Conservation (phyloP, 2,797 vertebrate species). For the Petrocephalus schoutedeni region DNA sequence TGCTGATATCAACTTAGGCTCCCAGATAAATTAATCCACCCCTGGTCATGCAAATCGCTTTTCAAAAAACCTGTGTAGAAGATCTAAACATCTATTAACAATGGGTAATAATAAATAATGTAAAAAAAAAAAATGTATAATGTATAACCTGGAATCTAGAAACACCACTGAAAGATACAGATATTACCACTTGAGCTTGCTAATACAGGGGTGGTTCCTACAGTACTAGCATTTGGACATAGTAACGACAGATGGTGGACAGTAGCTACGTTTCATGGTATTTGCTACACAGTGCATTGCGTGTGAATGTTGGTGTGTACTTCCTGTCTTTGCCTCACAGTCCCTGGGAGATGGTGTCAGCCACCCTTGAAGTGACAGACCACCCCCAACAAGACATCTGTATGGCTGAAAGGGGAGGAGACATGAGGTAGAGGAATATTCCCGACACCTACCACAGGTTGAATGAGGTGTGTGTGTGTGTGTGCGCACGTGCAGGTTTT, state of each 20-base stretch:
- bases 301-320: neutral
- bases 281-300: neutral
- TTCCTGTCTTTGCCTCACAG: neutral
- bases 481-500: too few species aligned
- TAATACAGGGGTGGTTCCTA: neutral
- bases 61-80: neutral
- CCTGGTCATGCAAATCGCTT: neutral
- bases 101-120: neutral
- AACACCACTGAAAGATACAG: neutral
- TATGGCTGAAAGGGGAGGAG: neutral
- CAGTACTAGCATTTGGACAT: neutral
- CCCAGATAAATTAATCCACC: neutral
- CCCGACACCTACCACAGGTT: neutral
- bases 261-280: neutral
- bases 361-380: neutral
- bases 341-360: neutral
- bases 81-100: neutral
- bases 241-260: neutral
- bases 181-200: neutral
- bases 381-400: neutral
- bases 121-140: neutral
- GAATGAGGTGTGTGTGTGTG: neutral
- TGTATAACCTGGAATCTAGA: neutral
- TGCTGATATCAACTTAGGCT: neutral
- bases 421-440: neutral